Conservation (phyloP, 1,140 invertebrate species). For the Anastatus disparis region DNA sequence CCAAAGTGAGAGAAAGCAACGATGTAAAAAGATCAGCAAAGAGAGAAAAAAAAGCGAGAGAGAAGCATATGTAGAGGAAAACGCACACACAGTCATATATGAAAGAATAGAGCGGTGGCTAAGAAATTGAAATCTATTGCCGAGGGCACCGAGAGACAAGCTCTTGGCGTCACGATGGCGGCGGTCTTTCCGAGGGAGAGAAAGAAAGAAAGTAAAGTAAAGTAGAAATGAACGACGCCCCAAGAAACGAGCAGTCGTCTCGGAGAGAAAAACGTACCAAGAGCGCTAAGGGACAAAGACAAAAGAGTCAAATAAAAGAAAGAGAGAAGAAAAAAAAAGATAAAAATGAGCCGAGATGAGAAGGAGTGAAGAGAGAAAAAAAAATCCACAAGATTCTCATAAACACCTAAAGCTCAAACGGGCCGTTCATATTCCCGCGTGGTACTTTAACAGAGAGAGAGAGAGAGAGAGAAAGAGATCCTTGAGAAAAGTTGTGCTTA, state of each 20-base stretch:
- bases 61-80: neutral
- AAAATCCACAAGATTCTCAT: neutral
- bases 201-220: neutral
- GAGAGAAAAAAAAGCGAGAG: neutral
- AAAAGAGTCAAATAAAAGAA: neutral
- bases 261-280: neutral
- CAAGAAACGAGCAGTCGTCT: neutral
- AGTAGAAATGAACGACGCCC: too few species aligned
- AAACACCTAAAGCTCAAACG: slow-evolving; percentile 6
- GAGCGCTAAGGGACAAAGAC: neutral
- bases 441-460: too few species aligned
- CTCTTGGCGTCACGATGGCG: slow-evolving; percentile 11
- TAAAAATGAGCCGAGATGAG: too few species aligned
- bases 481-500: too few species aligned
- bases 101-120: neutral
- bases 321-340: neutral
- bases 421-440: neutral
- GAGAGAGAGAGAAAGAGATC: too few species aligned
- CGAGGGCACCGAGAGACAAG: slow-evolving; percentile 2
- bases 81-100: neutral
- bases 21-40: neutral
- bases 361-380: neutral
- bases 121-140: slow-evolving; percentile 25
- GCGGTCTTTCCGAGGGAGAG: neutral
- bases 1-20: too few species aligned